A percentile compares a stretch with the other conserved stretches of the same genome.
Conservation (phyloP, 2,888 invertebrate species). For the Polylopha cassiicola region DNA sequence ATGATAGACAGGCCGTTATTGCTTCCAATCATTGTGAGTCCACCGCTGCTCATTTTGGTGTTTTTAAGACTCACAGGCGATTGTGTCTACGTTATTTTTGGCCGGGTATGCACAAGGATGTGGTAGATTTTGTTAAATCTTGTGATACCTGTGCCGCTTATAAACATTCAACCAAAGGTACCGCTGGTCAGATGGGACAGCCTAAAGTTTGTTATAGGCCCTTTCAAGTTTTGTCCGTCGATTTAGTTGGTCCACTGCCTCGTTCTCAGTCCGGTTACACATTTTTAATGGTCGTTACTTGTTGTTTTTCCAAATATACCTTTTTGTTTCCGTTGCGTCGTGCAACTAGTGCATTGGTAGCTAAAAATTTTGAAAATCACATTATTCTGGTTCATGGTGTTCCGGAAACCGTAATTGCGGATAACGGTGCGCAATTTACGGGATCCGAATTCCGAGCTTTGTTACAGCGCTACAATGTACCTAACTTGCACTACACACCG, state of each 20-base stretch:
- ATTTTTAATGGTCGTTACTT: constrained; percentile 13
- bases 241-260: constrained; percentile 9
- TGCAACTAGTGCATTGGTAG: constrained; percentile 7
- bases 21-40: not conserved
- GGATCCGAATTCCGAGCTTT: constrained; percentile 9
- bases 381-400: constrained; percentile 22
- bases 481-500: constrained; percentile 15
- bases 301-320: constrained; percentile 18
- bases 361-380: constrained; percentile 16
- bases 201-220: constrained; percentile 21
- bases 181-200: constrained; percentile 19
- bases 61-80: constrained; percentile 7
- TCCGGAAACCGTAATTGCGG: constrained; percentile 20
- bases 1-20: no score
- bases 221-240: constrained; percentile 10
- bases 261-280: no score
- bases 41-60: not conserved
- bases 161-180: constrained; percentile 5
- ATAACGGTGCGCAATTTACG: constrained; percentile 20
- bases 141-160: not conserved
- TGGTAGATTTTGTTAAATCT: not conserved
- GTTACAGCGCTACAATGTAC: constrained; percentile 12
- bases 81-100: not conserved
- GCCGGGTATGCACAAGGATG: not conserved
- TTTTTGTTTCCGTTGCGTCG: constrained; percentile 13